Base-by-base conservation (phyloP, 2,797 vertebrate species). In the Apogon talboti region DNA sequence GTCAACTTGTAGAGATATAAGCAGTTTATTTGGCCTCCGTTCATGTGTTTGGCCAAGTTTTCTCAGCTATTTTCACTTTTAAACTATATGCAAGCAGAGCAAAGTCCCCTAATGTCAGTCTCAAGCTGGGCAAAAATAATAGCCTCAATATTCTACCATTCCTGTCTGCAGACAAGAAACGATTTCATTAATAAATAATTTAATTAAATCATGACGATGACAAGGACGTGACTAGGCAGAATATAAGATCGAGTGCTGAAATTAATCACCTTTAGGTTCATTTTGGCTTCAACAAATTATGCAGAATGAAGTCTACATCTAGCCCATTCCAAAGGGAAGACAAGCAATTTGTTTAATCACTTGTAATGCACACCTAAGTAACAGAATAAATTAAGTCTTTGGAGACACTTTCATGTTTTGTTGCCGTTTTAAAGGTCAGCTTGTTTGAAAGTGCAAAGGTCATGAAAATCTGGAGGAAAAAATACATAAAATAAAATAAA, bases 11-110 rank as follows among this genome's bases (percentile, higher is more conserved):
- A 67, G 56, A 3, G 7, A 55, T 37, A 38, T 46, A 3, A 30
- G 15, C 35, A 33, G n/a, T 49, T 49, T 48, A 64, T 71, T 84
- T 69, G 64, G 50, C 44, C 66, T 59, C 44, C 2, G 18, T 62
- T 58, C 28, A 42, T 3, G 18, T 16, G 19, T 50, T 56, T 18
- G 19, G 7, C 45, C 38, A 50, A 54, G 37, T 47, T 62, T 49
- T 7, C 2, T 8, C 15, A 30, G 2, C 2, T 11, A 9, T 69
- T 65, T 45, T 43, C 41, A 63, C 18, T 19, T 48, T 61, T 15
- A 14, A 38, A 50, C 13, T 6, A 10, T 28, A n/a, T 41, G 47
- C 57, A 30, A 8, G 40, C 3, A 1, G 44, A 15, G 46, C 64
- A 21, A 11, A 12, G 12, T 54, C 28, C 37, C 55, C 12, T 40